phyloP scores from a whole-genome alignment of 2,113 vertebrate species.

The Silurus glanis region DNA sequence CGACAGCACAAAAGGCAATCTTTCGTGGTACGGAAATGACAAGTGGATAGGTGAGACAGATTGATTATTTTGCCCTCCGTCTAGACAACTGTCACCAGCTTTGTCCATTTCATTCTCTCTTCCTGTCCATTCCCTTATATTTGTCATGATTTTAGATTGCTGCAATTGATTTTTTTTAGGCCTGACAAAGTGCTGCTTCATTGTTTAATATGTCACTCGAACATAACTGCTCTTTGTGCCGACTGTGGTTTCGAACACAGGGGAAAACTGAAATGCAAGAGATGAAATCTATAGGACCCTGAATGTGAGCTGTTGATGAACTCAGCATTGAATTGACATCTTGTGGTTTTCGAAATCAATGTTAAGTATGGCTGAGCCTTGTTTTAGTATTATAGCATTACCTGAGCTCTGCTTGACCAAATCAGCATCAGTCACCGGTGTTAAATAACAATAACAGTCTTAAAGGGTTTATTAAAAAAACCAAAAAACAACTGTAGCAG shows the following conservation, averaged over 20 bases:
- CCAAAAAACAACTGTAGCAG: background rate
- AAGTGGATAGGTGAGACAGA: conserved; percentile 85
- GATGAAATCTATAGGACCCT: conserved; percentile 6
- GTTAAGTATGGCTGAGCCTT: background rate
- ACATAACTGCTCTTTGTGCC: conserved; percentile 35
- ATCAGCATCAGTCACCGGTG: background rate
- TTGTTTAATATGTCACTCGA: conserved; percentile 39
- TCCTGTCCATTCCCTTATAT: conserved; percentile 23
- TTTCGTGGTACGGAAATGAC: conserved; percentile 89
- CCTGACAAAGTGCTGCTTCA: conserved; percentile 33
- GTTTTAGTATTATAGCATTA: background rate
- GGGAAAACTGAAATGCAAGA: conserved; percentile 1
- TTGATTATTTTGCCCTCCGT: conserved; percentile 34
- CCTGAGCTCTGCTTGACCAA: background rate
- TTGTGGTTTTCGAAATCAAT: background rate
- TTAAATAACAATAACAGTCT: background rate
- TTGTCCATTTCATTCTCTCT: conserved; percentile 33
- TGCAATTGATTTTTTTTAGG: conserved; percentile 44
- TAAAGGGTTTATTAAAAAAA: background rate
- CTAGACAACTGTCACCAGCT: conserved; percentile 27
- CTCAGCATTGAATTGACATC: background rate
- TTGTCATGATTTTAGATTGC: conserved; percentile 38
- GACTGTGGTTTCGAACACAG: conserved; percentile 12
- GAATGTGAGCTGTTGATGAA: background rate
- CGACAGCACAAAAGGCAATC: conserved; percentile 90